A percentile compares a stretch with the other conserved stretches of the same genome.
These are phyloP conservation scores for Propithecus perrieri DNA, from an alignment of 2,797 vertebrate species.

Conservation along the genomic window DNA sequence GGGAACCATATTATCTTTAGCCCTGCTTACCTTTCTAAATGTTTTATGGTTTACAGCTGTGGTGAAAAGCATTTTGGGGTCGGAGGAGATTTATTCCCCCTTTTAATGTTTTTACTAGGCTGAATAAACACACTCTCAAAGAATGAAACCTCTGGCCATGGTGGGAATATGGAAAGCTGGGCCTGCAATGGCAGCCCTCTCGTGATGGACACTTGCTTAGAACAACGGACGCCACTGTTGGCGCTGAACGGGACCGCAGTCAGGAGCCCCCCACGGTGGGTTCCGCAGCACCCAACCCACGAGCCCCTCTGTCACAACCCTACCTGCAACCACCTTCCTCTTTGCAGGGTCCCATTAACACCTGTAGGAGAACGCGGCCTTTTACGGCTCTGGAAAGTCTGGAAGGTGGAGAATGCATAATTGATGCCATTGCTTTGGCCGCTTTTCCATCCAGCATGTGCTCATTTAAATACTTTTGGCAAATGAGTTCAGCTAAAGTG, in stretches of 20 bases:
- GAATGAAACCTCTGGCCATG: constrained; percentile 73
- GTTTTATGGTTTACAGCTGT: constrained; percentile 76
- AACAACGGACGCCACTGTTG: constrained; percentile 83
- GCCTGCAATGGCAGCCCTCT: constrained; percentile 26
- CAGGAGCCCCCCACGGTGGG: constrained; percentile 63
- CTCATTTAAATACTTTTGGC: constrained; percentile 67
- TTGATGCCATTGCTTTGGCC: not conserved
- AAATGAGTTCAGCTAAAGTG: constrained; percentile 59
- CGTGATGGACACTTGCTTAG: constrained; percentile 76
- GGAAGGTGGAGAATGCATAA: not conserved
- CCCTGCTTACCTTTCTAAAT: constrained; percentile 77
- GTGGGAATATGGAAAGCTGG: constrained; percentile 73
- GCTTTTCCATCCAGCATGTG: not conserved
- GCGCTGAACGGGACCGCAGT: constrained; percentile 49
- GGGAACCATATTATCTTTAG: constrained; percentile 64
- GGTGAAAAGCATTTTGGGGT: constrained; percentile 84
- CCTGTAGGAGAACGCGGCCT: constrained; percentile 30
- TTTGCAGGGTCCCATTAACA: constrained; percentile 45
- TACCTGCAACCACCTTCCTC: not conserved
- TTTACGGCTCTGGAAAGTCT: not conserved
- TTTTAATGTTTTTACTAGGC: constrained; percentile 87
- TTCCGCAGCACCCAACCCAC: constrained; percentile 61
- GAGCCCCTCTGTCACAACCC: not conserved
- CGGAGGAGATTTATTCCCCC: constrained; percentile 84
- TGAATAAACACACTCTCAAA: constrained; percentile 87